Percentiles rank a stretch among this genome's conserved stretches.
These are phyloP conservation scores for Mormyrops attenuatus DNA, from an alignment of 2,797 vertebrate genomes.

Conservation along the genomic window DNA sequence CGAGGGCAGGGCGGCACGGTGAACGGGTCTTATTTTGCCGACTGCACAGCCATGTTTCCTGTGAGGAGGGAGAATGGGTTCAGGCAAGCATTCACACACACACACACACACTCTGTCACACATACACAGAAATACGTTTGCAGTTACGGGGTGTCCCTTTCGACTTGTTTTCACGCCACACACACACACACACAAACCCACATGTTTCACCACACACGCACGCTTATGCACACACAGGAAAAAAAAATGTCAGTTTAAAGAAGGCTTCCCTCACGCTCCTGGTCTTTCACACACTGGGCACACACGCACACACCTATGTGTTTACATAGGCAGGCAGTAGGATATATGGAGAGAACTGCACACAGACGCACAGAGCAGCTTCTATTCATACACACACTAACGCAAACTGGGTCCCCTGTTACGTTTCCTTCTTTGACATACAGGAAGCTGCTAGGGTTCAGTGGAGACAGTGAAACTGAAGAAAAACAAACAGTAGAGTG, in stretches of 20 bases:
- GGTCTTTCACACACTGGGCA: conserved; percentile 7
- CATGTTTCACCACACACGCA: background rate
- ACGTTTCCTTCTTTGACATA: conserved; percentile 54
- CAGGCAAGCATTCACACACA: conserved; percentile 13
- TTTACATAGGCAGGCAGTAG: background rate
- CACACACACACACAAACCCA: conserved; percentile 12
- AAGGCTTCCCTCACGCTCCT: conserved; percentile 25
- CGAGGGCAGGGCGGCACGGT: conserved; percentile 34
- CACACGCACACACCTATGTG: background rate
- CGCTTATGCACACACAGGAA: background rate
- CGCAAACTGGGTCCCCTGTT: conserved; percentile 44
- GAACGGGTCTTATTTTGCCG: conserved; percentile 18
- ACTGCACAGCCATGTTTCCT: conserved; percentile 22
- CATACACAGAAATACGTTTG: background rate
- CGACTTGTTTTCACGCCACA: background rate
- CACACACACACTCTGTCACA: background rate
- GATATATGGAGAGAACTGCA: conserved; percentile 37
- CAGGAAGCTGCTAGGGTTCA: conserved; percentile 50
- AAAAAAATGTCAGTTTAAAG: background rate
- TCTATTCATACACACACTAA: conserved; percentile 47
- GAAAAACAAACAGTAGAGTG: conserved; percentile 22
- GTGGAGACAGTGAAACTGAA: conserved; percentile 53
- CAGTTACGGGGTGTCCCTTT: conserved; percentile 1
- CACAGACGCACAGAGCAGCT: conserved; percentile 43
- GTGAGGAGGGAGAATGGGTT: conserved; percentile 23